These are phyloP conservation scores for Elephas maximus DNA, from an alignment of 2,113 vertebrate genomes.

Conservation along the genomic window DNA sequence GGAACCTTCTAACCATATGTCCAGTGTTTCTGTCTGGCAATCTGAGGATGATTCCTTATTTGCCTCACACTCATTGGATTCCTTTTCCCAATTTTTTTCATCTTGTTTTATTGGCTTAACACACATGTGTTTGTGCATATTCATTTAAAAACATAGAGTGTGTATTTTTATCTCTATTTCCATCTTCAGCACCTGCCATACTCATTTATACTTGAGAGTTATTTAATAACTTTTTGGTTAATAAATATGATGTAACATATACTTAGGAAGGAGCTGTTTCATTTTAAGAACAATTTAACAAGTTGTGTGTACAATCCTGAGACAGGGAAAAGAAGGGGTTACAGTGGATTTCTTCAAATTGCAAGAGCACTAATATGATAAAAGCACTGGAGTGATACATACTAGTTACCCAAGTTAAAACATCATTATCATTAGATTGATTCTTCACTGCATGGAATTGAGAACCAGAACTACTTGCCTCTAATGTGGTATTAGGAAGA, in stretches of 20 bases:
- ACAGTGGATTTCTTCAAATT: not conserved
- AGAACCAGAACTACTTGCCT: not conserved
- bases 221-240: not conserved
- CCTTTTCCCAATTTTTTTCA: not conserved
- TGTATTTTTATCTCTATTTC: not conserved
- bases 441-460: not conserved
- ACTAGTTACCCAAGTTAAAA: not conserved
- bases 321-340: not conserved
- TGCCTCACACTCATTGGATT: not conserved
- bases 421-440: not conserved
- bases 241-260: not conserved
- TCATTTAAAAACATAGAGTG: not conserved
- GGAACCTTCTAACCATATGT: not conserved
- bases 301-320: not conserved
- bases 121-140: not conserved
- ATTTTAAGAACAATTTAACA: not conserved
- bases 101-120: not conserved
- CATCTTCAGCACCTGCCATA: not conserved
- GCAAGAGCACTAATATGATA: not conserved
- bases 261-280: not conserved
- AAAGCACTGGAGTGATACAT: not conserved
- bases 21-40: not conserved
- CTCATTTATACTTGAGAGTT: not conserved
- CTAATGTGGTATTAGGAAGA: not conserved
- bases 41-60: not conserved